Evolutionary conservation across 1,140 invertebrate species (phyloP).

Genomic region (Drosophila neocordata): DNA sequence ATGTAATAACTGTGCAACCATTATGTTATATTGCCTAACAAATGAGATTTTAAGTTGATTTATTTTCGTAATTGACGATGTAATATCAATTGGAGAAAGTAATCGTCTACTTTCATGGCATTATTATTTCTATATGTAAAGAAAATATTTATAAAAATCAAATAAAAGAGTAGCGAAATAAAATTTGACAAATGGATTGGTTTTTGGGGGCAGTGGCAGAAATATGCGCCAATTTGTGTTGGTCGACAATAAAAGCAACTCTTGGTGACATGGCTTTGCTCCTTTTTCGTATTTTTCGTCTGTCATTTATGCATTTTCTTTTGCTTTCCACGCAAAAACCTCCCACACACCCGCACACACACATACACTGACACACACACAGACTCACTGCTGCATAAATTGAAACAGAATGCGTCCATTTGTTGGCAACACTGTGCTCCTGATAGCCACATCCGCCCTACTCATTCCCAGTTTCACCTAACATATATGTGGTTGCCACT

Average conservation of each 20-base stretch:
- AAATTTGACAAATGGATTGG: no score
- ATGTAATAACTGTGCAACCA: no score
- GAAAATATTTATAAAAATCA: no score
- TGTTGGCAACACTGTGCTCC: constrained; percentile 39
- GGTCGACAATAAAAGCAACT: constrained; percentile 9
- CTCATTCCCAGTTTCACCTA: background rate
- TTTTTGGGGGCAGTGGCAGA: background rate
- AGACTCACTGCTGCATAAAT: background rate
- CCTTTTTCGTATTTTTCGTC: background rate
- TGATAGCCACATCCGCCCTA: constrained; percentile 30
- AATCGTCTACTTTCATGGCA: no score
- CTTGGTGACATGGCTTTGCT: constrained; percentile 4
- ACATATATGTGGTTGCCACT: constrained; percentile 12
- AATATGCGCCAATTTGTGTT: constrained; percentile 2
- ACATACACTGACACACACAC: background rate
- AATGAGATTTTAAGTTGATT: no score
- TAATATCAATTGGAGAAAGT: no score
- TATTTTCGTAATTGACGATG: no score
- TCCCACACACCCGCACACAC: constrained; percentile 8
- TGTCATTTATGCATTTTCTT: constrained; percentile 34
- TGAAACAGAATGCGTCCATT: constrained; percentile 26
- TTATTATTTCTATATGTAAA: no score
- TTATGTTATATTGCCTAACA: no score
- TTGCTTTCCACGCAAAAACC: constrained; percentile 5
- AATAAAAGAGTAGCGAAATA: no score